Conservation (phyloP, 2,113 vertebrate genomes). For the Rhabdomys dilectus region DNA sequence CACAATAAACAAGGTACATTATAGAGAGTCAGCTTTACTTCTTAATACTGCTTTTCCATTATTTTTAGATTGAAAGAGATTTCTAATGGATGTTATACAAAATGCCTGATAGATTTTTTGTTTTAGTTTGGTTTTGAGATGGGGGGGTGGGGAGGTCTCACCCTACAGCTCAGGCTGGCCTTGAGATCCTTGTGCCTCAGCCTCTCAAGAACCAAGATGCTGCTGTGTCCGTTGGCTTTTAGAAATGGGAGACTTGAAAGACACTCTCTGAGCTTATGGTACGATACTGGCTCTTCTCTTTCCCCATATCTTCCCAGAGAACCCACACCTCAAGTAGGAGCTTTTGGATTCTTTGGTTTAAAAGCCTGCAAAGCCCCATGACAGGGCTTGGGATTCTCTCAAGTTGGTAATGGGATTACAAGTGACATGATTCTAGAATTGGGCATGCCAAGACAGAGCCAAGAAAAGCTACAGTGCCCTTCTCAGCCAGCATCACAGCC, state of each 20-base stretch:
- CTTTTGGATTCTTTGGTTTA: neutral
- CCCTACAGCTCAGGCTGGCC: neutral
- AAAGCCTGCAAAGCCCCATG: neutral
- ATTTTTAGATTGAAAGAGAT: slow-evolving; percentile 27
- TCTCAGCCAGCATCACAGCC: neutral
- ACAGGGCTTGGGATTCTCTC: neutral
- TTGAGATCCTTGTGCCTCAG: neutral
- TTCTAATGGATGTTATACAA: neutral
- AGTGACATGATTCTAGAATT: neutral
- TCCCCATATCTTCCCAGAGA: neutral
- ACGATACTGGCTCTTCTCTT: neutral
- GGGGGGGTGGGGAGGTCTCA: too few species aligned
- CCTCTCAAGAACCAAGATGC: neutral
- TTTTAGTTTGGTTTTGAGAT: neutral
- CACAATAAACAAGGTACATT: neutral
- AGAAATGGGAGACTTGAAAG: slow-evolving; percentile 14
- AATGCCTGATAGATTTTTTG: neutral
- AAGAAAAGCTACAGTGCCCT: neutral
- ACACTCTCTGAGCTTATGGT: neutral
- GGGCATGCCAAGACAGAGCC: neutral
- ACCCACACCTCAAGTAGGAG: neutral
- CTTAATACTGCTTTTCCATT: neutral
- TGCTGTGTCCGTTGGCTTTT: neutral
- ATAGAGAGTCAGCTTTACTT: neutral
- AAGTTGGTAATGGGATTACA: neutral